Percentiles rank a stretch among this genome's conserved stretches.
Evolutionary conservation across 2,797 vertebrate genomes (phyloP).

Genomic region (Naso thynnoides): DNA sequence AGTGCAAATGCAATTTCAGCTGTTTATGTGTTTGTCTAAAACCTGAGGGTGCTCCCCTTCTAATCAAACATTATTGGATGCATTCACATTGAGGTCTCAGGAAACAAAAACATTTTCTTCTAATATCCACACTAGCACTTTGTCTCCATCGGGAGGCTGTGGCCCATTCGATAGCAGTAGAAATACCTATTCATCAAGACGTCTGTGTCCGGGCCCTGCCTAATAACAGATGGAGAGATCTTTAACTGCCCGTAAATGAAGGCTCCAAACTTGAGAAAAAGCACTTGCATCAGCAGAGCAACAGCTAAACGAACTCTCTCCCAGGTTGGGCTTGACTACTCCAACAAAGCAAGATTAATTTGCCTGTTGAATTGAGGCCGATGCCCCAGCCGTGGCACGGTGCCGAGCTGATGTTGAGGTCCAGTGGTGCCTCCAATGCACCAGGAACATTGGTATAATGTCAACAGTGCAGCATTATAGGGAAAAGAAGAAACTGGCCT

Average conservation of each 20-base stretch:
- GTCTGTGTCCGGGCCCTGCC: slow-evolving; percentile 52
- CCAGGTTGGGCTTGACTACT: slow-evolving; percentile 80
- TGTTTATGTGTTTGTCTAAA: slow-evolving; percentile 18
- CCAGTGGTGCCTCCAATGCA: slow-evolving; percentile 64
- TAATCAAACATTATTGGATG: slow-evolving; percentile 71
- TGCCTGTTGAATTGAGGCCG: slow-evolving; percentile 84
- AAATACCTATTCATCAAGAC: slow-evolving; percentile 82
- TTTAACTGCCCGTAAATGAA: slow-evolving; percentile 85
- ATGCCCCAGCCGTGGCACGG: slow-evolving; percentile 70
- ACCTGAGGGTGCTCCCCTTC: slow-evolving; percentile 32
- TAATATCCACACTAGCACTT: slow-evolving; percentile 76
- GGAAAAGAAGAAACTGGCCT: slow-evolving; percentile 33
- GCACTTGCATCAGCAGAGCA: slow-evolving; percentile 83
- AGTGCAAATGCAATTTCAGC: slow-evolving; percentile 24
- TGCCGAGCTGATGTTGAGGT: slow-evolving; percentile 74
- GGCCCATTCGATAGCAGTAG: slow-evolving; percentile 72
- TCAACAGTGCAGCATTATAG: slow-evolving; percentile 44
- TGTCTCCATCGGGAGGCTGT: slow-evolving; percentile 67
- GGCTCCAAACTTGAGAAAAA: slow-evolving; percentile 79
- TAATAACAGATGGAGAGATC: slow-evolving; percentile 81
- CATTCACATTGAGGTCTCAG: slow-evolving; percentile 62
- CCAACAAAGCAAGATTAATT: slow-evolving; percentile 89
- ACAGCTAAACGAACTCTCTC: slow-evolving; percentile 69
- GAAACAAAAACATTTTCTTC: slow-evolving; percentile 75
- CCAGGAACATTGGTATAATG: slow-evolving; percentile 58